Evolutionary conservation across 2,113 vertebrate genomes (phyloP), one percentile per base, ranked within the genome.

Genomic region (Centropus unirufus): DNA sequence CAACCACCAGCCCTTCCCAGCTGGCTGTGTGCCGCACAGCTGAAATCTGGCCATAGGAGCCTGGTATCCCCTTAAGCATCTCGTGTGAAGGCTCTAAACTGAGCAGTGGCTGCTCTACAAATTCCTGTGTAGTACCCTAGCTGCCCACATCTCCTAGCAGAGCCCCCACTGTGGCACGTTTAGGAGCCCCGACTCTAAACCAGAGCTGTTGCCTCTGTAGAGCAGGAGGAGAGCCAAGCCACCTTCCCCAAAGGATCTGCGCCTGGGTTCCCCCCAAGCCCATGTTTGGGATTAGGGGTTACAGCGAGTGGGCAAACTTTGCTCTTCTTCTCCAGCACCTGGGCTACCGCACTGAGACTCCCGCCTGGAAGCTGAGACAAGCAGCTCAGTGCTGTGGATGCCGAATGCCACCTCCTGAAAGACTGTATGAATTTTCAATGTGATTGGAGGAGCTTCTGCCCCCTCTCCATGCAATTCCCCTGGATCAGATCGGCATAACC

Each of bases 291-390:
- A 26, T 54, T n/a, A 54, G 61, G 34, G 55, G 27, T 74, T 79
- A 13, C 20, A 36, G 23, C 0, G 0, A 34, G 36, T 34, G 64
- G 46, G 30, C 14, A 66, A 47, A 40, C 0, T 4, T 29, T 57
- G 32, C 68, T 59, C 36, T 34, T 58, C 15, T 30, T 63, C 40
- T 51, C 58, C 77, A 67, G 51, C 39, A 52, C 34, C 42, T 46
- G 52, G 47, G 34, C 69, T 66, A 42, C 5, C 19, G 52, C 70
- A 27, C 62, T 36, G 46, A 44, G 40, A 49, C 22, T 64, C 52
- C 15, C 26, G 40, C 27, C 62, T 44, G 14, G 30, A 0, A 0
- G n/a, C 55, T 63, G 77, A 16, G 34, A 81, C 15, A 24, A 77
- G 72, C 58, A 52, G 12, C 55, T 86, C n/a, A 8, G 3, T 11